Percentiles rank a stretch among this genome's conserved stretches.
Evolutionary conservation across 2,888 invertebrate genomes (phyloP).

Genomic region (Meandrusa payeni): DNA sequence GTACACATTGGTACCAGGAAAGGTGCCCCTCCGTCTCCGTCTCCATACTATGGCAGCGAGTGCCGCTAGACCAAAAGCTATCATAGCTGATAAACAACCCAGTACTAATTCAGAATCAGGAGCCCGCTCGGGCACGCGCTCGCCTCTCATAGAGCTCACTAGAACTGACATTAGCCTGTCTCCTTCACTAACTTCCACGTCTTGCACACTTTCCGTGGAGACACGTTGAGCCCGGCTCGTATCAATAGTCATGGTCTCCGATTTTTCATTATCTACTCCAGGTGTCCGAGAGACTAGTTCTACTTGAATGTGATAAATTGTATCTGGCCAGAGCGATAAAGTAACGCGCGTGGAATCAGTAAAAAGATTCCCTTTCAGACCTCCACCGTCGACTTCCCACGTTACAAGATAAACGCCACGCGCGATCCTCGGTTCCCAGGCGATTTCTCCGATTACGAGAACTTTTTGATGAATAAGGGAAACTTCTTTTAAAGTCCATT

Average conservation of each 20-base stretch:
- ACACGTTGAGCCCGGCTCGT: slow-evolving; percentile 83
- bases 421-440: slow-evolving; percentile 85
- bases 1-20: slow-evolving; percentile 81
- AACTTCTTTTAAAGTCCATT: slow-evolving; percentile 84
- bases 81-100: slow-evolving; percentile 81
- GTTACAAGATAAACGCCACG: slow-evolving; percentile 88
- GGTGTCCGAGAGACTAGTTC: slow-evolving; percentile 82
- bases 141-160: slow-evolving; percentile 83
- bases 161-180: slow-evolving; percentile 82
- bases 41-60: slow-evolving; percentile 78
- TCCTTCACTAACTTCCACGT: slow-evolving; percentile 79
- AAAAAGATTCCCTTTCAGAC: slow-evolving; percentile 89
- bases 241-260: slow-evolving; percentile 84
- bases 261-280: slow-evolving; percentile 82
- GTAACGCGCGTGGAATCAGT: slow-evolving; percentile 90
- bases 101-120: slow-evolving; percentile 80
- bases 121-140: slow-evolving; percentile 73
- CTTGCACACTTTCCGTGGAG: slow-evolving; percentile 83
- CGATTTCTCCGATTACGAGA: slow-evolving; percentile 85
- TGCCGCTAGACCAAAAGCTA: slow-evolving; percentile 72
- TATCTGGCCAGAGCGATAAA: slow-evolving; percentile 90
- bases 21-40: slow-evolving; percentile 77
- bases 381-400: slow-evolving; percentile 92
- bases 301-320: slow-evolving; percentile 90
- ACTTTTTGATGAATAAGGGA: slow-evolving; percentile 88